phyloP scores from a whole-genome alignment of 1,140 invertebrate species.

The Drosophila lacteicornis region DNA sequence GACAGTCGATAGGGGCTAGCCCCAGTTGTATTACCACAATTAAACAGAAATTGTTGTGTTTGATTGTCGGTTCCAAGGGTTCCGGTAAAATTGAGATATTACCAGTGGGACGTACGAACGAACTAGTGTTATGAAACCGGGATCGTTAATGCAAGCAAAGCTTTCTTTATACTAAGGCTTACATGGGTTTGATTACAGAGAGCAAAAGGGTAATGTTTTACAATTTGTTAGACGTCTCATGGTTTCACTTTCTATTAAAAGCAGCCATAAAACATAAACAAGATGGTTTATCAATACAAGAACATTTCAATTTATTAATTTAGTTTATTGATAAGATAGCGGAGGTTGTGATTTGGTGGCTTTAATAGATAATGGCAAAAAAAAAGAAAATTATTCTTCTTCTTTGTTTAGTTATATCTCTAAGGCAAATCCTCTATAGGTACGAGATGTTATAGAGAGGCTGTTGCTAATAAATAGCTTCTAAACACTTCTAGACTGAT shows the following conservation, averaged over 20 bases:
- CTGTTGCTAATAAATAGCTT: background rate
- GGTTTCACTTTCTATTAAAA: background rate
- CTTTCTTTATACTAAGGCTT: background rate
- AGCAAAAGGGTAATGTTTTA: background rate
- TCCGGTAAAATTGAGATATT: constrained; percentile 24
- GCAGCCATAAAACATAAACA: background rate
- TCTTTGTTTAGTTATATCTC: background rate
- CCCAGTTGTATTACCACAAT: constrained; percentile 30
- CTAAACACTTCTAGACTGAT: background rate
- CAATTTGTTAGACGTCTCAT: no score
- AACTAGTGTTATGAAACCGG: constrained; percentile 1
- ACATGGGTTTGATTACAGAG: background rate
- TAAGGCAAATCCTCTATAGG: background rate
- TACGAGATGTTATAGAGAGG: background rate
- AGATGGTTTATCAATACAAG: constrained; percentile 4
- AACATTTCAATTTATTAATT: constrained; percentile 19
- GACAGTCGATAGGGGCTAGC: constrained; percentile 40
- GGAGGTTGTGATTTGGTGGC: background rate
- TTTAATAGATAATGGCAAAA: background rate
- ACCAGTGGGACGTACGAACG: background rate
- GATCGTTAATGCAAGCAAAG: background rate
- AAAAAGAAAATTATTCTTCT: background rate
- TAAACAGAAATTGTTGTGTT: constrained; percentile 18
- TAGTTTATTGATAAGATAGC: constrained; percentile 4
- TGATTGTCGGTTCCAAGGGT: constrained; percentile 26